Percentiles rank a stretch among this genome's conserved stretches.
phyloP scores from a whole-genome alignment of 1,140 invertebrate genomes.

The Bombus ignitus region DNA sequence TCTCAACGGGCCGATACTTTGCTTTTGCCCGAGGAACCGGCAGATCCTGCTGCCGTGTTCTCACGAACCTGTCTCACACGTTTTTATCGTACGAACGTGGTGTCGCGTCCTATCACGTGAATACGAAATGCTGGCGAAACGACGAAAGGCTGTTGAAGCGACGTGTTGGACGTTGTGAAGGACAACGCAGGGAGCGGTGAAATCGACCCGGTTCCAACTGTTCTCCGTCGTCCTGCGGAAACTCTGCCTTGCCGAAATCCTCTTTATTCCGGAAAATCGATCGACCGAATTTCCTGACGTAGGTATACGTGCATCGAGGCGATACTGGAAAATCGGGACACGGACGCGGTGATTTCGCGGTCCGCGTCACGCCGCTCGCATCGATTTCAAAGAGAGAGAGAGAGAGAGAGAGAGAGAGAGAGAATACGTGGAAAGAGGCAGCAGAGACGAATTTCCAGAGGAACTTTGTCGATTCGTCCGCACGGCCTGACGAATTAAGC shows the following conservation, averaged over 20 bases:
- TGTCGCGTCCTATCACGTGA: too few relatives aligned
- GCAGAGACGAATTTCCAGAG: not conserved
- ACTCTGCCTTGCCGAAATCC: not conserved
- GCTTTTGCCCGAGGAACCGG: too few relatives aligned
- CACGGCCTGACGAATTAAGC: too few relatives aligned
- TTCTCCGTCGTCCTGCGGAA: not conserved
- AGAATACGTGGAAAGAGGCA: not conserved
- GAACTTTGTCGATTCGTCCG: too few relatives aligned
- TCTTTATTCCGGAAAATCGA: constrained; percentile 2
- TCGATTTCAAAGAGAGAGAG: not conserved
- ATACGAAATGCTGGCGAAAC: too few relatives aligned
- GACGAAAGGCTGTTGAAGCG: not conserved
- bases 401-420: not conserved
- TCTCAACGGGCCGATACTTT: too few relatives aligned
- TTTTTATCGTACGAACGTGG: too few relatives aligned
- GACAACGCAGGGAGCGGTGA: not conserved
- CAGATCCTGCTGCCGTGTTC: not conserved
- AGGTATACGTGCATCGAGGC: not conserved
- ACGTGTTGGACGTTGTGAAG: not conserved
- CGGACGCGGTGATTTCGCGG: not conserved
- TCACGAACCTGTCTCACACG: not conserved
- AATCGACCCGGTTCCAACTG: not conserved
- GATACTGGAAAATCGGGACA: constrained; percentile 14
- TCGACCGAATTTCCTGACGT: constrained; percentile 25
- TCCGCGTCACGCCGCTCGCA: not conserved